Conservation (phyloP, 2,888 invertebrate genomes). For the Eilema sororculum region DNA sequence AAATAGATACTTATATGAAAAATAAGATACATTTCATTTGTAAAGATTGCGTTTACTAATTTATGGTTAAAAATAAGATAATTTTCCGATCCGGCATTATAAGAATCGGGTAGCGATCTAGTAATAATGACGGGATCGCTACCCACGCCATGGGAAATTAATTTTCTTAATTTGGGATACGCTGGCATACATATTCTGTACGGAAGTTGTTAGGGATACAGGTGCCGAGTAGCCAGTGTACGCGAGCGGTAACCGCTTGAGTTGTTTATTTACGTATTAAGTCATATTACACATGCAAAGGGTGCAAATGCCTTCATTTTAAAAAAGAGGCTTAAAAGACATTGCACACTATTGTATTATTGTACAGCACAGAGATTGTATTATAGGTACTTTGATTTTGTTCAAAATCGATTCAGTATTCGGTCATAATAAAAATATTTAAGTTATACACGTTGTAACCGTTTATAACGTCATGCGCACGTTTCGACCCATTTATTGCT, state of each 20-base stretch:
- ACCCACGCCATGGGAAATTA: too few species aligned
- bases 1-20: too few species aligned
- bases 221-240: neutral
- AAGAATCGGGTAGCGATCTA: neutral
- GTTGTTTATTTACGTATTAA: neutral
- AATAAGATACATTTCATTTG: too few species aligned
- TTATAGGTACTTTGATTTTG: neutral
- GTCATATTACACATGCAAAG: neutral
- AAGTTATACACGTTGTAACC: too few species aligned
- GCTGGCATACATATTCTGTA: neutral
- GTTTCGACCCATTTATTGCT: neutral
- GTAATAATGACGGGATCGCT: neutral
- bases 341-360: neutral
- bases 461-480: too few species aligned
- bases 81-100: neutral
- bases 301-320: neutral
- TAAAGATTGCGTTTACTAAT: neutral
- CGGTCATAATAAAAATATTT: too few species aligned
- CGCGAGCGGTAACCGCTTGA: neutral
- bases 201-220: conserved; percentile 4
- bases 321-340: neutral
- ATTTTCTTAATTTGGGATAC: neutral
- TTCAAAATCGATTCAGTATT: too few species aligned
- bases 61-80: neutral
- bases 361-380: neutral